Evolutionary conservation across 1,140 invertebrate species (phyloP).

Genomic region (Linepithema humile): DNA sequence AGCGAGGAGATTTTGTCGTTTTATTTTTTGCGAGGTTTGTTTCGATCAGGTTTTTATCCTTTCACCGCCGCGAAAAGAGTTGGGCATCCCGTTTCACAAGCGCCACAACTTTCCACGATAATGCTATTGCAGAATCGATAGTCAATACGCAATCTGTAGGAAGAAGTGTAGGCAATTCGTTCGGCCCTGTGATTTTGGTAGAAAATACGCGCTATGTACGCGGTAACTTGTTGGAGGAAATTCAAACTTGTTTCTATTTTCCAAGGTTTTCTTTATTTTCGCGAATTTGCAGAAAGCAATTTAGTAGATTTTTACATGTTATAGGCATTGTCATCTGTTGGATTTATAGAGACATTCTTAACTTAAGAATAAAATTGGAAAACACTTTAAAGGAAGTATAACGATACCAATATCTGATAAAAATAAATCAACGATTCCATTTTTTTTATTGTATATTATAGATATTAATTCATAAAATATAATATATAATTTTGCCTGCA

Average conservation of each 20-base stretch:
- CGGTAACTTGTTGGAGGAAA: background rate
- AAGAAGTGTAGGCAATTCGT: background rate
- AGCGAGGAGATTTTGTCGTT: background rate
- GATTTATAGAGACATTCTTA: too few species aligned
- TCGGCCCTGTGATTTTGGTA: background rate
- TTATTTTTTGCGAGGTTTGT: constrained; percentile 38
- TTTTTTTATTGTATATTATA: background rate
- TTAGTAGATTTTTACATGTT: background rate
- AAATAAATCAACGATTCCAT: background rate
- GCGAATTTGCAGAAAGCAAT: background rate
- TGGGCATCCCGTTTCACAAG: background rate
- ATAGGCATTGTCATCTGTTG: background rate
- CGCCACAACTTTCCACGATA: constrained; percentile 32
- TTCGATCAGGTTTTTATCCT: constrained; percentile 52
- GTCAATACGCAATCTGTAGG: background rate
- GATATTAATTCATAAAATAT: too few species aligned
- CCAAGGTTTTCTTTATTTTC: background rate
- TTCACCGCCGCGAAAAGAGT: constrained; percentile 55
- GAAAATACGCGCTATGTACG: background rate
- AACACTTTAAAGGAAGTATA: background rate
- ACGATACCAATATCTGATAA: background rate
- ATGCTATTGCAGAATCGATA: constrained; percentile 28
- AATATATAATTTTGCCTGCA: background rate
- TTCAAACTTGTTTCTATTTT: background rate
- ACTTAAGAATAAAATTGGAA: background rate